Evolutionary conservation across 2,113 vertebrate genomes (phyloP).

Genomic region (Taxidea taxus): DNA sequence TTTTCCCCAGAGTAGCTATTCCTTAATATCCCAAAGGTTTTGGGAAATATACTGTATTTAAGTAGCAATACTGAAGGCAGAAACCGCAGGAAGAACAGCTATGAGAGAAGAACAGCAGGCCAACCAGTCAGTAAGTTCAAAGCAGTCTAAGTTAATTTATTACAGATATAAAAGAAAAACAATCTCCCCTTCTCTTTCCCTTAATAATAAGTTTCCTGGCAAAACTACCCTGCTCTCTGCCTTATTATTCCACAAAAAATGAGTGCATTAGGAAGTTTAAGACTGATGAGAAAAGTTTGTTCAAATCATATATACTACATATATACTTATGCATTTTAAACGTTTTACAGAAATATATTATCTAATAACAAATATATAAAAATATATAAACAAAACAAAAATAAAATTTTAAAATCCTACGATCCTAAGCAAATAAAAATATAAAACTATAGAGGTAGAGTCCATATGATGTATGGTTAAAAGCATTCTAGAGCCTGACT

Average conservation of each 20-base stretch:
- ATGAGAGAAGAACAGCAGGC: background rate
- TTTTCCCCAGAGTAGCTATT: background rate
- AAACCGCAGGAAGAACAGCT: background rate
- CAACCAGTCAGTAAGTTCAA: background rate
- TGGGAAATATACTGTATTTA: background rate
- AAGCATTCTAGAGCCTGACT: background rate
- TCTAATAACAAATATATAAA: background rate
- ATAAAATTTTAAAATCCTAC: background rate
- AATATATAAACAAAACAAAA: background rate
- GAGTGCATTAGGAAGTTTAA: background rate
- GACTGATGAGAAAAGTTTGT: background rate
- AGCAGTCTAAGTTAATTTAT: background rate
- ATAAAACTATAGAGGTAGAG: background rate
- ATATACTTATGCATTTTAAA: background rate
- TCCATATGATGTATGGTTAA: background rate
- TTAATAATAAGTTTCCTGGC: background rate
- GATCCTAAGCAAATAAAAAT: background rate
- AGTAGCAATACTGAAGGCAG: background rate
- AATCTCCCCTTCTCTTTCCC: background rate
- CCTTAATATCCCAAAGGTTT: background rate
- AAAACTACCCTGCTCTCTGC: background rate
- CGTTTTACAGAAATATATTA: background rate
- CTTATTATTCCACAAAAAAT: background rate
- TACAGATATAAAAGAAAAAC: background rate
- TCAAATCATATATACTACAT: background rate